Evolutionary conservation across 2,888 invertebrate species (phyloP), one percentile per base, ranked within the genome.

Genomic region (Phasia obesa): DNA sequence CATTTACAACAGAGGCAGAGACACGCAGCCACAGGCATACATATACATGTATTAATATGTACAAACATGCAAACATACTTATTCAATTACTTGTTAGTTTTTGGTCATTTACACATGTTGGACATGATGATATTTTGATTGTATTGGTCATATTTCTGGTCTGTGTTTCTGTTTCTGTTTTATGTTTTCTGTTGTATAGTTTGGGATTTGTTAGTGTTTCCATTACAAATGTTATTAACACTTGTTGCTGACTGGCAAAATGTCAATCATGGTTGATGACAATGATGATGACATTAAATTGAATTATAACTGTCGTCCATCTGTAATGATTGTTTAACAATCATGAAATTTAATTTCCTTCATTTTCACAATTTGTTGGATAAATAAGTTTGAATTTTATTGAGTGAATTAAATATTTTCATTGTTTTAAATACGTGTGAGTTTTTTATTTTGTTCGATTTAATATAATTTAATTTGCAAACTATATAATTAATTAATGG

Each of bases 321-420:
- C 38, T 62, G 59, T 38, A 83, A 75, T 71, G 75, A 60, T 69
- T 85, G 84, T 85, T 86, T 84, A 85, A 87, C 79, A 86, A 86
- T 86, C 87, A 85, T 88, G 87, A 88, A 88, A 89, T 88, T 86
- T 86, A 84, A 88, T 88, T 88, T 88, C 89, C 89, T 86, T 44
- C 51, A 62, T 60, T 62, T 31, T n/a, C 44, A 47, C 35, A 35
- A 53, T 76, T 27, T 47, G 44, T 19, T 47, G 17, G 7, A 15
- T 35, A 35, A n/a, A 42, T n/a, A n/a, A 15, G 38, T 42, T 13
- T 13, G 38, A 2, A 13, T 4, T 42, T 42, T 1, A 3, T 42
- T 15, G 4, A 11, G 11, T 4, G 38, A 42, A 42, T 27, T 27
- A 27, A 27, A 27, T 27, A 27, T 27, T 5, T n/a, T n/a, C n/a